Percentiles rank a stretch among this genome's conserved stretches.
phyloP scores from a whole-genome alignment of 2,888 invertebrate genomes.

The Arctia plantaginis region DNA sequence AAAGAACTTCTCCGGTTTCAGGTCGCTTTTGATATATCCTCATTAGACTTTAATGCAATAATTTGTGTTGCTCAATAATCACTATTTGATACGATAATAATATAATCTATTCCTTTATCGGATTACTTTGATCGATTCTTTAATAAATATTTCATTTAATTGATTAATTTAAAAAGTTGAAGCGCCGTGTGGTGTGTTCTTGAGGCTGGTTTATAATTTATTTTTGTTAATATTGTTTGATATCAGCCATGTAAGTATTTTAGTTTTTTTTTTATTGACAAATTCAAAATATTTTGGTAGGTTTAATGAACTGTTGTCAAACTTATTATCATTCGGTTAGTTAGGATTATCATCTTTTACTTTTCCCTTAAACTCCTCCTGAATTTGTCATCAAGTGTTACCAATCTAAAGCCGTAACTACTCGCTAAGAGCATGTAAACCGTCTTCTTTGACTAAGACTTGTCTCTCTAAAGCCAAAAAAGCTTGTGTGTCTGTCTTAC shows the following conservation, averaged over 20 bases:
- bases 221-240: slow-evolving; percentile 14
- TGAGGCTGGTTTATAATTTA: slow-evolving; percentile 17
- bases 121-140: slow-evolving; percentile 46
- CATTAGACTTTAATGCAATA: background rate
- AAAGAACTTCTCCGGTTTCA: too few relatives aligned
- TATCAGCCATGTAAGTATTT: slow-evolving; percentile 26
- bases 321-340: too few relatives aligned
- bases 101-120: slow-evolving; percentile 35
- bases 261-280: background rate
- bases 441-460: too few relatives aligned
- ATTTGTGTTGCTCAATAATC: slow-evolving; percentile 26
- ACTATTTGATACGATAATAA: slow-evolving; percentile 37
- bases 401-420: too few relatives aligned
- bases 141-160: slow-evolving; percentile 19
- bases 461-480: too few relatives aligned
- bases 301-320: too few relatives aligned
- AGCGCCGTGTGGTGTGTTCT: slow-evolving; percentile 27
- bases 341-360: too few relatives aligned
- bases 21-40: background rate
- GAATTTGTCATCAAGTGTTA: too few relatives aligned
- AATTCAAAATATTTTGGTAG: background rate
- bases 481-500: too few relatives aligned
- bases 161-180: slow-evolving; percentile 17
- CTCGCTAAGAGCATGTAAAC: too few relatives aligned
- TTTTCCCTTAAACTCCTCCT: too few relatives aligned